Base-by-base conservation (phyloP, 1,140 invertebrate genomes). In the Oryzaephilus surinamensis region DNA sequence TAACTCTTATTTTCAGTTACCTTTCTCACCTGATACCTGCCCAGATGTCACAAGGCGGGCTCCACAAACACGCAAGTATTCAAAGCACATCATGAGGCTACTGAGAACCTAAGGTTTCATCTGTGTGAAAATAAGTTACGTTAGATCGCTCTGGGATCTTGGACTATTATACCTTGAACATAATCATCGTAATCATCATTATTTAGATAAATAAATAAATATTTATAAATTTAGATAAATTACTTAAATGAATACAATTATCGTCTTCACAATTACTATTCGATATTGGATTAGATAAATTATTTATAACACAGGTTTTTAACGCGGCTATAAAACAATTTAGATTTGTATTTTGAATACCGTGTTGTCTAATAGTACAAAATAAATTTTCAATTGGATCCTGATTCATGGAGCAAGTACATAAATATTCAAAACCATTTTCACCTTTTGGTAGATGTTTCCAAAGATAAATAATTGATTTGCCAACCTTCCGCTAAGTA, bases 281-380 rank as follows among this genome's bases (percentile, higher is more conserved):
- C 20, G 18, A 20, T 7, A 20, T 7, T 19, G 21, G 20, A 12
- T 19, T 3, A 36, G 11, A 14, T 10, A 26, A 26, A 6, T 26
- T 36, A 14, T 36, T 36, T 7, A 36, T 19, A n/a, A 21, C 11
- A 7, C 19, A 15, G 4, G 17, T 20, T 12, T 34, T 34, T 24
- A 34, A 34, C 6, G 24, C 15, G 12, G 24, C 24, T 4, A 19
- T 21, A 29, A 38, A 38, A 12, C 29, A 20, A 15, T 26, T 39
- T 13, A 29, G 28, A 13, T 32, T 39, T 21, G 38, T 39, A 17
- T 39, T 39, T 13, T 4, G 7, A 10, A 32, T 15, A 6, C 38
- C 38, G 15, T 38, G 26, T 13, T 38, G 35, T 10, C 35, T 28
- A 8, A 38, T 38, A n/a, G 4, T 3, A 17, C 35, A 38, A 29